Evolutionary conservation across 53 echinoderm and acorn worm species (phyloP), one percentile per base, ranked within the genome.

Genomic region (Holothuria leucospilota): DNA sequence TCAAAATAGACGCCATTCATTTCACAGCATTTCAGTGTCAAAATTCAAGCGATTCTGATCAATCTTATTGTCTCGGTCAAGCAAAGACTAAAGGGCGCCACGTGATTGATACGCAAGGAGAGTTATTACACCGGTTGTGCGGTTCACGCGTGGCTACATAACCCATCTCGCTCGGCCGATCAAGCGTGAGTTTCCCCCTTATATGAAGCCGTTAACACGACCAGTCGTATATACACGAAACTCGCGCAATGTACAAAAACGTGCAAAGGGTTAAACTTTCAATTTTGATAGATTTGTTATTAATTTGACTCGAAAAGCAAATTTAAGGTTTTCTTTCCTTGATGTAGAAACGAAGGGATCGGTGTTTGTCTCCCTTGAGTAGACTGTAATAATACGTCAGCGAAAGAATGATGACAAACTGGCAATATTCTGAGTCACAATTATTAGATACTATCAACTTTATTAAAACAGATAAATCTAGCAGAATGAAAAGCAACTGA

Each of bases 241-340:
- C 34, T 72, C 39, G 16, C 11, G 23, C 39, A 23, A 72, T 40
- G 46, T 30, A 40, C 39, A 23, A 39, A 72, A 41, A n/a, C 23
- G 23, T 30, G 40, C 46, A 39, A 72, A 72, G 72, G 72, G 39
- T 72, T 41, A 72, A 72, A 72, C 72, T 30, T 72, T 39, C 72
- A 72, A 68, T 41, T 72, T 72, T 39, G 72, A 72, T 72, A 72
- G 72, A 72, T 72, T 72, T 72, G 72, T 72, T 72, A 72, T 72
- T 72, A 72, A 72, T 72, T 72, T 72, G 72, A 46, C 39, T 46
- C 39, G 46, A 72, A 72, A 72, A 38, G 24, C 56, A 56, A 56
- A 56, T 56, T 56, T 56, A 56, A 56, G 56, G 18, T 56, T 56
- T 56, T 56, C 56, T 56, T 56, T 56, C 56, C 18, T 56, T 18